Evolutionary conservation across 1,140 invertebrate genomes (phyloP), one percentile per base, ranked within the genome.

Genomic region (Drosophila arizonae): DNA sequence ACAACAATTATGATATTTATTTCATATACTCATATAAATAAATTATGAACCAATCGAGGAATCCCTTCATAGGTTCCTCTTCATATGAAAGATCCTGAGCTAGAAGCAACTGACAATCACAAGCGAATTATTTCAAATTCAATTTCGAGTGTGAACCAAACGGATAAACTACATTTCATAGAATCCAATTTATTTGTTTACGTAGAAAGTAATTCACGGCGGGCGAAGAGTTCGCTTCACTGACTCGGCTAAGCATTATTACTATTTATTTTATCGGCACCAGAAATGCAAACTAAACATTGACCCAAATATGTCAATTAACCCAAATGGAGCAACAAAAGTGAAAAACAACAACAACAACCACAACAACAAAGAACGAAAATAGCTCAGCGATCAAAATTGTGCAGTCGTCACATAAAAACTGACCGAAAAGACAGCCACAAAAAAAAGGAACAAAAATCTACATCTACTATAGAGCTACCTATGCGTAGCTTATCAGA

Each of bases 271-370:
- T 71, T 64, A 64, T 76, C 62, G 67, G 41, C 46, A 46, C 10
- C 26, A 63, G 56, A 85, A 85, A 77, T 85, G 81, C 77, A 77
- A 80, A 80, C 81, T 75, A 85, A 85, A 80, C 81, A 85, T 85
- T 86, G 79, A 81, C 82, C 78, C 65, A 75, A 82, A 81, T 86
- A 64, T 87, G 76, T 79, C 78, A 78, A 81, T 87, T 81, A 76
- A 76, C 76, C 82, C 58, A 81, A 84, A 81, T 69, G 46, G 64
- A 73, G 60, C 55, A 73, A 64, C 52, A 61, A 64, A 71, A 72
- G 26, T 36, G 24, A 79, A 43, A 46, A 50, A 57, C 1, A 24
- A 62, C 4, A 4, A 72, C 26, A 48, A 21, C 24, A 55, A 54
- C 17, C 0, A 17, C 17, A 26, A 64, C 10, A 17, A 17, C n/a